Conservation (phyloP, 2,888 invertebrate species). For the Limnephilus marmoratus region DNA sequence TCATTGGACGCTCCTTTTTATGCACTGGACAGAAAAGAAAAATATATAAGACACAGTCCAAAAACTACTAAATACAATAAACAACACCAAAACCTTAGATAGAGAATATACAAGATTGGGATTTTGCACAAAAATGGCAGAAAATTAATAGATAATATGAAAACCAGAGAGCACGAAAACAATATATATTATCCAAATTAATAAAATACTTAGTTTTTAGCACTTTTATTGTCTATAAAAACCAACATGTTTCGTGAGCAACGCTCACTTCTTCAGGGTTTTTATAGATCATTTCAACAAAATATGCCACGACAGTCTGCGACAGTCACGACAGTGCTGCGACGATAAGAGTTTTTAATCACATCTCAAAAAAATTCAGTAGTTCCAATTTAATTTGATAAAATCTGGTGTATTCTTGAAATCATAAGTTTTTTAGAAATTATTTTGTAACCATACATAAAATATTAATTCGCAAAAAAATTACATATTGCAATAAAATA, state of each 20-base stretch:
- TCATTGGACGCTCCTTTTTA: slow-evolving; percentile 50
- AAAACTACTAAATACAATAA: slow-evolving; percentile 31
- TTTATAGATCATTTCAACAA: no score
- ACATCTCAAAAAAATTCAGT: neutral
- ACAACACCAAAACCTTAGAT: neutral
- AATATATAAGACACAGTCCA: slow-evolving; percentile 28
- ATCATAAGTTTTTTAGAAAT: neutral
- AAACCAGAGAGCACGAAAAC: no score
- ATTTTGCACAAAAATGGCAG: neutral
- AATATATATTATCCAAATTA: no score
- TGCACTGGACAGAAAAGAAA: slow-evolving; percentile 56
- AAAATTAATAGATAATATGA: no score
- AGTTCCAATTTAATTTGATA: neutral
- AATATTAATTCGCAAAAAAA: neutral
- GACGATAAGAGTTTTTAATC: neutral
- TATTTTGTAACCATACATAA: neutral
- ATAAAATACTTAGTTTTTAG: no score
- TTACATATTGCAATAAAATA: neutral
- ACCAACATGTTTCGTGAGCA: no score
- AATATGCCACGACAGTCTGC: no score
- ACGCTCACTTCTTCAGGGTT: no score
- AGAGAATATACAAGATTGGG: neutral
- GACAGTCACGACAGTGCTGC: no score
- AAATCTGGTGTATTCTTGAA: neutral
- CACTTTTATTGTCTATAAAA: no score